Evolutionary conservation across 2,113 vertebrate species (phyloP).

Genomic region (Tachysurus fulvidraco): DNA sequence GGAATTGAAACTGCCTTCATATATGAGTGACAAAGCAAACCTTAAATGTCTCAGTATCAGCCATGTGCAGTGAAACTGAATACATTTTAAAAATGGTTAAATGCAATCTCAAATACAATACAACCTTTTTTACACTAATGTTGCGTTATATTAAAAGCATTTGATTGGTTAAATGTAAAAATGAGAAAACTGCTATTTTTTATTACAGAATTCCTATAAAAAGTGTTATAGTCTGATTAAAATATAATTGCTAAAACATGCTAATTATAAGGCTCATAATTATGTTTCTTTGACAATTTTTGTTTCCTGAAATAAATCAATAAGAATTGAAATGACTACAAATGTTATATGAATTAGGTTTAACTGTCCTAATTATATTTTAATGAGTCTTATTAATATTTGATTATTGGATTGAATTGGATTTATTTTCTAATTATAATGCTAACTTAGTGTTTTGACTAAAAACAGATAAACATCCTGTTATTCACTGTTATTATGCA

Average conservation of each 20-base stretch:
- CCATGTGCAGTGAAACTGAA: background rate
- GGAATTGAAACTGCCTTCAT: slow-evolving; percentile 16
- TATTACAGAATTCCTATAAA: background rate
- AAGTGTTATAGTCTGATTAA: background rate
- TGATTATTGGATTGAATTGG: background rate
- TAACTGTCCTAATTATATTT: no score
- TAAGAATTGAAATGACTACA: background rate
- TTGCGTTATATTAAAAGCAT: background rate
- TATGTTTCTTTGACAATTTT: background rate
- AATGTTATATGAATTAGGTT: no score
- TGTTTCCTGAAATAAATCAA: background rate
- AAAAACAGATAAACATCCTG: background rate
- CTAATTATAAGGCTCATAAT: background rate
- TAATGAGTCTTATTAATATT: no score
- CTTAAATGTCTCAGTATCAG: background rate
- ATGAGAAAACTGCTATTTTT: background rate
- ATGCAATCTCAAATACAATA: background rate
- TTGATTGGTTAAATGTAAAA: background rate
- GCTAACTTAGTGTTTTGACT: background rate
- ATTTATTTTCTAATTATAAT: background rate
- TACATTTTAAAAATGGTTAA: no score
- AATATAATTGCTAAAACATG: background rate
- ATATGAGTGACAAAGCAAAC: background rate
- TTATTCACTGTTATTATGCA: background rate
- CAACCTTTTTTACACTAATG: background rate